These are phyloP conservation scores for Cotesia typhae DNA, from an alignment of 1,140 invertebrate species.

Conservation along the genomic window DNA sequence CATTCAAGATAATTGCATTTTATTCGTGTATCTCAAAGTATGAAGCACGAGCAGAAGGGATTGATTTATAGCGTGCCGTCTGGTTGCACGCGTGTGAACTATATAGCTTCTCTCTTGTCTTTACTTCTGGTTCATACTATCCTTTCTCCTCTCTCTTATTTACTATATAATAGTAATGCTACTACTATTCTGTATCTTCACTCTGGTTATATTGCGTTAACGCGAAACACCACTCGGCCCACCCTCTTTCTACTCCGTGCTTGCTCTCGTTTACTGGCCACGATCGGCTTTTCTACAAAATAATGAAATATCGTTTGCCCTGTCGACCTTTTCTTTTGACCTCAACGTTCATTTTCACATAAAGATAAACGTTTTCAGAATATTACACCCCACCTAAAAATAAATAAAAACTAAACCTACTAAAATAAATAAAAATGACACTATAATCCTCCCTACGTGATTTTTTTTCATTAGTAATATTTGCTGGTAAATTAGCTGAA, in stretches of 20 bases:
- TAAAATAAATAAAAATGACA: constrained; percentile 6
- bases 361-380: constrained; percentile 20
- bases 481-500: too few relatives aligned
- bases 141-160: constrained; percentile 9
- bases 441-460: too few relatives aligned
- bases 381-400: neutral
- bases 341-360: constrained; percentile 26
- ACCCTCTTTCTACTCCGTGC: neutral
- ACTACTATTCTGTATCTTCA: neutral
- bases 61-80: constrained; percentile 42
- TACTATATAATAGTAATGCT: neutral
- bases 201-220: constrained; percentile 37
- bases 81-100: constrained; percentile 35
- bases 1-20: constrained; percentile 42
- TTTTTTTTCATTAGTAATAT: too few relatives aligned
- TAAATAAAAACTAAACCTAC: neutral
- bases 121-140: neutral
- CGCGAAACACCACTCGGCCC: constrained; percentile 21
- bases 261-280: constrained; percentile 19
- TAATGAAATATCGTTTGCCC: constrained; percentile 42
- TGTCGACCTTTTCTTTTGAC: constrained; percentile 17
- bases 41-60: constrained; percentile 37
- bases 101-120: constrained; percentile 7
- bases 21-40: constrained; percentile 38
- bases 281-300: constrained; percentile 40